Base-by-base conservation (phyloP, 1,140 invertebrate species). In the Brachionus rotundiformis region DNA sequence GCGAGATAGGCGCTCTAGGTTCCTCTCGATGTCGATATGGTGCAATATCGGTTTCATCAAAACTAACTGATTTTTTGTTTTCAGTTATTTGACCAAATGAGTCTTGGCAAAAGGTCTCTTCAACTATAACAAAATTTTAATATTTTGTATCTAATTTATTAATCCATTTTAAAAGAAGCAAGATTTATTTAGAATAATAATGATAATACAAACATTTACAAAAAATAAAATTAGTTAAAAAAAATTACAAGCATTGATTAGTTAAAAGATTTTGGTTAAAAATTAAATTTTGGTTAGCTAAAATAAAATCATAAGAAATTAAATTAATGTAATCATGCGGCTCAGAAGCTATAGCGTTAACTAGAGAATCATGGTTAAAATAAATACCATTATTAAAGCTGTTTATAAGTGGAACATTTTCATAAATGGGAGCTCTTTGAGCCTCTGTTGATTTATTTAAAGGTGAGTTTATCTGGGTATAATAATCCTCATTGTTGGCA, bases 371-470 rank as follows among this genome's bases (percentile, higher is more conserved):
- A 73, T 7, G n/a, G 41, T 19, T 29, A 73, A 73, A 73, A 73
- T 73, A 73, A 73, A 73, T 73, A 73, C 68, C 68, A 73, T 73
- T 73, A 44, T 73, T 68, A 36, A 68, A 68, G 29, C 63, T 68
- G 33, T 36, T 68, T 16, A 36, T 68, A 19, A 11, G 63, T 36
- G 63, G 29, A 1, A 68, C 63, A 33, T 68, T 68, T 68, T 68
- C 63, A 36, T 68, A 68, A 2, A 36, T 36, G 7, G 16, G 29
- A 6, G 13, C 19, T 73, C 39, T 7, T 47, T 73, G 68, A 23
- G 33, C 23, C 27, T 73, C 39, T 25, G 36, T 13, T 1, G 68
- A 73, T 73, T 25, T 71, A 41, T 41, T 71, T 10, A 39, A 11
- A 19, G 33, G 68, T 44, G 33, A 44, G n/a, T 19, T 44, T 44